A percentile compares a stretch with the other conserved stretches of the same genome.
Evolutionary conservation across 2,113 vertebrate species (phyloP).

Genomic region (Dicrurus megarhynchus): DNA sequence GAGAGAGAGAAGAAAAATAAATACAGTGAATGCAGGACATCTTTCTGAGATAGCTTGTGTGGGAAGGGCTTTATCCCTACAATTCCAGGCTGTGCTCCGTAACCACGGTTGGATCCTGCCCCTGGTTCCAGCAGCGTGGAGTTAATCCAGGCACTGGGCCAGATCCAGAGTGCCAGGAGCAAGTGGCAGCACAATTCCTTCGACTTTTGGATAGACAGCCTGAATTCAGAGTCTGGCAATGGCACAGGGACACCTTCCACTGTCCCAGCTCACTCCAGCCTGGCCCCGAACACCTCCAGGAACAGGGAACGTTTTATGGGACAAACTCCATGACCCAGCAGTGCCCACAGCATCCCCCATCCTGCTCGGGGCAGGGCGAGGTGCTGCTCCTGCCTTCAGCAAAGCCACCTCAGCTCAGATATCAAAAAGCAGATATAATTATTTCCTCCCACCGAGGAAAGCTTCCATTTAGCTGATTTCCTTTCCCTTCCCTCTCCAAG

Average conservation of each 20-base stretch:
- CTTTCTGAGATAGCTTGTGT: background rate
- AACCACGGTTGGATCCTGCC: background rate
- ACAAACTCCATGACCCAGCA: background rate
- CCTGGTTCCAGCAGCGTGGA: accelerated
- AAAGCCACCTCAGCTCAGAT: constrained; percentile 51
- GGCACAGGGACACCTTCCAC: background rate
- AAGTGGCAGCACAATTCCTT: background rate
- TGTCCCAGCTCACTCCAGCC: accelerated
- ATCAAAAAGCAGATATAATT: constrained; percentile 63
- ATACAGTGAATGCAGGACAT: background rate
- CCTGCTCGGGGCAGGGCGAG: background rate
- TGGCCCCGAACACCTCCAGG: background rate
- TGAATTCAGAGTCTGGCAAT: background rate
- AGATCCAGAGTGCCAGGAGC: background rate
- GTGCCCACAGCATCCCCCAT: background rate
- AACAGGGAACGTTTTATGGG: background rate
- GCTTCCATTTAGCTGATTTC: constrained; percentile 66
- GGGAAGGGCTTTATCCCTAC: background rate
- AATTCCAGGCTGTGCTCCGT: background rate
- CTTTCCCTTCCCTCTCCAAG: background rate
- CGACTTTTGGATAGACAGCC: background rate
- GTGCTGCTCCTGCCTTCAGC: background rate
- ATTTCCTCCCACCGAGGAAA: constrained; percentile 72
- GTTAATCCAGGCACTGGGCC: background rate
- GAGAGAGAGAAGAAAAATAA: background rate